phyloP scores from a whole-genome alignment of 2,113 vertebrate genomes.

The Nannobrachium achirus region DNA sequence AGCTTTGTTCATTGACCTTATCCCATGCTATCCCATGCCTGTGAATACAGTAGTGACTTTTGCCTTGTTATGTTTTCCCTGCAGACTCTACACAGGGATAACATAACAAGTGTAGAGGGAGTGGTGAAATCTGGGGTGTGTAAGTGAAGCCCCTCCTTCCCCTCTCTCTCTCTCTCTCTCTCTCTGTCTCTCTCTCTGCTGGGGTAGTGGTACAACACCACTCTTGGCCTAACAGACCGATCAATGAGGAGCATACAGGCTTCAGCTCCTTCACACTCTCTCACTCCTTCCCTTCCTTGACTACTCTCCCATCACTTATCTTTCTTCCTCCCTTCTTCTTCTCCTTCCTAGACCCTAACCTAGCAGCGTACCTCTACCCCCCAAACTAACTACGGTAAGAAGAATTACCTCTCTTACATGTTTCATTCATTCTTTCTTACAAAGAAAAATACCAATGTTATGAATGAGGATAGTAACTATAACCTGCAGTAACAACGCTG shows the following conservation, averaged over 20 bases:
- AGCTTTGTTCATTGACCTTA: not conserved
- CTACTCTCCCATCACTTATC: conserved; percentile 15
- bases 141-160: conserved; percentile 51
- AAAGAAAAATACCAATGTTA: not conserved
- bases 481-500: no score
- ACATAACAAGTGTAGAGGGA: conserved; percentile 26
- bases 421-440: not conserved
- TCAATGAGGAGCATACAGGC: conserved; percentile 54
- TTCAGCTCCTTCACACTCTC: conserved; percentile 32
- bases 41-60: no score
- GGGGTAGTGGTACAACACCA: conserved; percentile 59
- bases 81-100: no score
- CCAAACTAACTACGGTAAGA: conserved; percentile 57
- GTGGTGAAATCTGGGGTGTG: conserved; percentile 39
- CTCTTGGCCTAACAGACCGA: conserved; percentile 44
- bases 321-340: conserved; percentile 15
- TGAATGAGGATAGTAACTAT: not conserved
- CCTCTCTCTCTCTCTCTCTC: conserved; percentile 49
- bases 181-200: conserved; percentile 20
- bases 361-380: conserved; percentile 15
- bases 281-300: not conserved
- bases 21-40: not conserved
- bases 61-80: not conserved
- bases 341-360: not conserved
- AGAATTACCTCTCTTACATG: not conserved